phyloP scores from a whole-genome alignment of 2,113 vertebrate species.

The Rissa tridactyla region DNA sequence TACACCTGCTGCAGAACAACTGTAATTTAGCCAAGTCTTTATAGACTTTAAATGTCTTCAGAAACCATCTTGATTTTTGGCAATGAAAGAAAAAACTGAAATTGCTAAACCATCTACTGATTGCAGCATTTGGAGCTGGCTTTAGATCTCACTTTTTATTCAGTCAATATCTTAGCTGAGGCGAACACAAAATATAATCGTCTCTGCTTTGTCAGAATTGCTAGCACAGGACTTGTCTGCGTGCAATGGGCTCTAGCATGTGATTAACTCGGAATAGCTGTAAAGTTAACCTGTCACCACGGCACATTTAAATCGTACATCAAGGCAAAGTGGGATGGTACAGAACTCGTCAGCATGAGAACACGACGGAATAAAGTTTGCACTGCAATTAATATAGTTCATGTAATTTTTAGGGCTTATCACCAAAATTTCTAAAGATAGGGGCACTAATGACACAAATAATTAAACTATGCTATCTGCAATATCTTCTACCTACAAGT shows the following conservation, averaged over 20 bases:
- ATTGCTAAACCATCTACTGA: neutral
- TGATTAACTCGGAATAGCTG: slow-evolving; percentile 18
- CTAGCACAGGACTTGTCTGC: neutral
- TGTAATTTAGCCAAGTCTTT: slow-evolving; percentile 36
- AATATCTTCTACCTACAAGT: neutral
- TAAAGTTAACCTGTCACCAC: slow-evolving; percentile 3
- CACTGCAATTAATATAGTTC: slow-evolving; percentile 21
- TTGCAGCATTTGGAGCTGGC: neutral
- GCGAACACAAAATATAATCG: neutral
- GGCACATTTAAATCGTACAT: neutral
- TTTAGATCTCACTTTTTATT: neutral
- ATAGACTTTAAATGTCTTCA: neutral
- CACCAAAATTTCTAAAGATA: neutral
- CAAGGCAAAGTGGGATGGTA: neutral
- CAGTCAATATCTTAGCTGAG: neutral
- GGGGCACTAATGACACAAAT: neutral
- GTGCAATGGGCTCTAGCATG: neutral
- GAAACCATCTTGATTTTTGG: slow-evolving; percentile 18
- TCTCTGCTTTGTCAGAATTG: neutral
- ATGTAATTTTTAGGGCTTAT: slow-evolving; percentile 3
- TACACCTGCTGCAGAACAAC: slow-evolving; percentile 1
- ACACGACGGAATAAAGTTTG: neutral
- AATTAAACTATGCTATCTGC: neutral
- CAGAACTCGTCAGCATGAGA: neutral
- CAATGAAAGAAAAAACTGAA: neutral